Percentiles rank a stretch among this genome's conserved stretches.
Conservation (phyloP, 1,140 invertebrate species). For the Bilobella aurantiaca region DNA sequence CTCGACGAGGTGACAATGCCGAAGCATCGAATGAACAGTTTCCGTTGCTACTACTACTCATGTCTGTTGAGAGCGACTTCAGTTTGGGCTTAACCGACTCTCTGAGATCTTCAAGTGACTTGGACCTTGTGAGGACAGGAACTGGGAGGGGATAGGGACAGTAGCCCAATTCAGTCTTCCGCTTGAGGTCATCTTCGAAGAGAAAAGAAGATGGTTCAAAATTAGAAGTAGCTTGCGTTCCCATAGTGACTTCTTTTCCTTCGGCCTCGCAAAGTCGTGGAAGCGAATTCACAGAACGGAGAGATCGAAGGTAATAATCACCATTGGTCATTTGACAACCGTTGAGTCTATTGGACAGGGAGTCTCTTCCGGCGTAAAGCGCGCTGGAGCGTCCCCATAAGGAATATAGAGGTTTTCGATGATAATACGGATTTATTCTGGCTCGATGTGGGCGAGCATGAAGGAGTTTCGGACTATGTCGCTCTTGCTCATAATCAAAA, state of each 20-base stretch:
- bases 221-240: neutral
- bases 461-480: neutral
- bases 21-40: slow-evolving; percentile 7
- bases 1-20: slow-evolving; percentile 15
- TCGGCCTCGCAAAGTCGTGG: neutral
- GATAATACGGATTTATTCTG: neutral
- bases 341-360: neutral
- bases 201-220: slow-evolving; percentile 1
- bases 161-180: slow-evolving; percentile 4
- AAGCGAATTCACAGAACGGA: slow-evolving; percentile 1
- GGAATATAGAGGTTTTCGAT: neutral
- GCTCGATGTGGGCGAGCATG: neutral
- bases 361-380: neutral
- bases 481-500: neutral
- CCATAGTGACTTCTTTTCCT: neutral
- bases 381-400: neutral
- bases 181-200: neutral
- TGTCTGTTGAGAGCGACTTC: slow-evolving; percentile 9
- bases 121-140: slow-evolving; percentile 20
- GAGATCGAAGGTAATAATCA: slow-evolving; percentile 5
- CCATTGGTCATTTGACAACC: neutral
- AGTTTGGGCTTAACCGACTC: slow-evolving; percentile 17
- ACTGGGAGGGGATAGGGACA: slow-evolving; percentile 11
- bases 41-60: neutral
- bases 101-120: slow-evolving; percentile 26